Base-by-base conservation (phyloP, 2,113 vertebrate species). In the Aldabrachelys gigantea region DNA sequence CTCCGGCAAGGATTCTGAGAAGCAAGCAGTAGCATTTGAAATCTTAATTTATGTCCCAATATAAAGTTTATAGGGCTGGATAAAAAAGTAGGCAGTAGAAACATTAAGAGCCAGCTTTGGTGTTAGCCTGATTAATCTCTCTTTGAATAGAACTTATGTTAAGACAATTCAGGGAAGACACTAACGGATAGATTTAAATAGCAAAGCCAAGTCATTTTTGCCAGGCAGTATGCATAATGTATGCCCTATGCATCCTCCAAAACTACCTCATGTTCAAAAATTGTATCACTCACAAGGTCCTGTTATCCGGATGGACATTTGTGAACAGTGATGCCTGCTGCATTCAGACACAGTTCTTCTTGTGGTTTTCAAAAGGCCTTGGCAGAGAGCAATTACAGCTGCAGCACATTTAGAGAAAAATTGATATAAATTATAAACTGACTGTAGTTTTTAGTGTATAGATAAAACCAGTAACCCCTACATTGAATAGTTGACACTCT, bases 41-140 rank as follows among this genome's bases (percentile, higher is more conserved):
- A 97, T 96, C 84, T 86, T 95, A 97, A 98, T 98, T 98, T 98
- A 98, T 97, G 96, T 95, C 93, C 93, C 89, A 92, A 88, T 96
- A 97, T 91, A 97, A 98, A 96, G 78, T 96, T 98, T 97, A 97
- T 91, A 95, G 90, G 89, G 80, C 85, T 90, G 93, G 69, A 98
- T 98, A 97, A 94, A 97, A 97, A 97, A 96, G 56, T 78, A 96
- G 87, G 50, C 95, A 95, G 92, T 93, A 89, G 85, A 97, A 97
- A 94, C 93, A 97, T 96, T 90, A 96, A 90, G 79, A 90, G 88
- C n/a, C 72, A 82, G 90, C 91, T 88, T 90, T 93, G 92, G 95
- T 92, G 81, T 95, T 96, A 90, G 49, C 89, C 89, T 97, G 97
- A 97, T 97, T 97, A 98, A 97, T 97, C 86, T 82, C n/a, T 96